phyloP scores from a whole-genome alignment of 2,888 invertebrate species.

The Altica lythri region DNA sequence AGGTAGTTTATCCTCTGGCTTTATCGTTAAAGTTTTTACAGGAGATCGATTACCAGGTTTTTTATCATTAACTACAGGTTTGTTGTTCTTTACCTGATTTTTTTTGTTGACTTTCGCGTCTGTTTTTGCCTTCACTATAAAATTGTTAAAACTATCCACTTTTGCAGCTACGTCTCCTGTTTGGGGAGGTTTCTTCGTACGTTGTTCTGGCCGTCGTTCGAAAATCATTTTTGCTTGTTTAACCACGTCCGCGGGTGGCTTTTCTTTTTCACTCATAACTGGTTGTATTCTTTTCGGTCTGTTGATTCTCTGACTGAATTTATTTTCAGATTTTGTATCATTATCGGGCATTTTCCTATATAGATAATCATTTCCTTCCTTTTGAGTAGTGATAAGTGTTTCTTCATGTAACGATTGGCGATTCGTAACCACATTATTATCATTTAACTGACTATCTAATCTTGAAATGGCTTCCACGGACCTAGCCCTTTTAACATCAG shows the following conservation, averaged over 20 bases:
- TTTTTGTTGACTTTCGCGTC: conserved; percentile 43
- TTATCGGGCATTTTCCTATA: conserved; percentile 41
- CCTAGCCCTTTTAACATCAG: conserved; percentile 79
- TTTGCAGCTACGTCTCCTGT: conserved; percentile 69
- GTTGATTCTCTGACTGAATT: conserved; percentile 50
- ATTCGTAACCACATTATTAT: conserved; percentile 40
- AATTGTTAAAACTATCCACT: conserved; percentile 67
- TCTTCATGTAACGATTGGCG: conserved; percentile 60
- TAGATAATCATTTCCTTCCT: conserved; percentile 47
- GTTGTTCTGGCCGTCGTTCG: conserved; percentile 68
- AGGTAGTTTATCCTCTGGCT: conserved; percentile 8
- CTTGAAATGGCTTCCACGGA: conserved; percentile 84
- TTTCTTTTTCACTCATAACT: conserved; percentile 73
- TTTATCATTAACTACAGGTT: conserved; percentile 56
- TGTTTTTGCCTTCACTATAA: conserved; percentile 62
- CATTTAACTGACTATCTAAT: conserved; percentile 57
- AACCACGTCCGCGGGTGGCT: conserved; percentile 89
- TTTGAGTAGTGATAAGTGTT: conserved; percentile 55
- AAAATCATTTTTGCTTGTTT: conserved; percentile 84
- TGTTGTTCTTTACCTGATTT: conserved; percentile 57
- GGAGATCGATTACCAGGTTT: conserved; percentile 29
- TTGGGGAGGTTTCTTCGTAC: conserved; percentile 60
- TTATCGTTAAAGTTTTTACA: conserved; percentile 33
- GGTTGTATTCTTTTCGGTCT: conserved; percentile 67
- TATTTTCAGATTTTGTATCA: conserved; percentile 39